Base-by-base conservation (phyloP, 2,888 invertebrate species). In the Andrena minutula region DNA sequence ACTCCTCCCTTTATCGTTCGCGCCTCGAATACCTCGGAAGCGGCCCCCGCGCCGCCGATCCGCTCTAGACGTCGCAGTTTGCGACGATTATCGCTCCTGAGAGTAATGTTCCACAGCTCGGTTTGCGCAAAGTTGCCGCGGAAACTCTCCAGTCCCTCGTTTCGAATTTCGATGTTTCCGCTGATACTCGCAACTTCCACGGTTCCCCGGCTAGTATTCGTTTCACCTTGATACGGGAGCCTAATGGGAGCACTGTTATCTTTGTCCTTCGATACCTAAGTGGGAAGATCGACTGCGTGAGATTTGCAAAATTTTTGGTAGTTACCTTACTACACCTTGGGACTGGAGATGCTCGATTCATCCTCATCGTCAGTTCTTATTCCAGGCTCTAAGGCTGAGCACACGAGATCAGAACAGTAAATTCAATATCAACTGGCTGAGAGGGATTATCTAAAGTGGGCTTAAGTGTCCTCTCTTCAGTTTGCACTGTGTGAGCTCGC, bases 1-100 rank as follows among this genome's bases (percentile, higher is more conserved):
- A 92, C 86, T 83, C 89, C 89, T 86, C 88, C 83, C 90, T 89
- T 87, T 89, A 86, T 86, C 89, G 88, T 86, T 88, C 86, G 84
- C 89, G 85, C 83, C 75, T 85, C 83, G 83, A 85, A 87, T 83
- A 83, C 78, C 79, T 73, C 71, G 72, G 60, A 79, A 78, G 53
- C 70, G 53, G 51, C 47, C 41, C 51, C 63, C 47, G 68, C 26
- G 66, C n/a, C 47, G 20, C 49, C 23, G 35, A 23, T 16, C 41
- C 72, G 53, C 41, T 69, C 75, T 41, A 60, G 56, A 53, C 75
- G 79, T 73, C 78, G 75, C 75, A 71, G 66, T 66, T 72, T 76
- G 75, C 58, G 71, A 58, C 73, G 86, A 87, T 87, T 82, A 88
- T 88, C 87, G 71, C 77, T 73, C 75, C 47, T 41, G 81, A 86